Evolutionary conservation across 2,888 invertebrate species (phyloP).

Genomic region (Lasioglossum oenotherae): DNA sequence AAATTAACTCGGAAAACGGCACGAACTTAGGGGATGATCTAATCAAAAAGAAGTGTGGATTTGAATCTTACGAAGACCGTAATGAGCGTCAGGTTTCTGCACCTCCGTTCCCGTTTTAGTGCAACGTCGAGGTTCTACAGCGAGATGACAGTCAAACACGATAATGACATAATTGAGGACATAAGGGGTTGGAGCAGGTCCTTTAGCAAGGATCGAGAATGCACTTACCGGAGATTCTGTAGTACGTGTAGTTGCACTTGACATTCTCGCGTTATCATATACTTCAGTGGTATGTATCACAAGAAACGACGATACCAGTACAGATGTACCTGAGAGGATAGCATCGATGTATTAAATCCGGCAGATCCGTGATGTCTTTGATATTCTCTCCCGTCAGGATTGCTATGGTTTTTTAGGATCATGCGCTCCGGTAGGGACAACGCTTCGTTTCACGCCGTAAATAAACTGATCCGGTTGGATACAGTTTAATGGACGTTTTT

Average conservation of each 20-base stretch:
- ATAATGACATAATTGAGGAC: not conserved
- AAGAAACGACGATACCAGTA: not conserved
- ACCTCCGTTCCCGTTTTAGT: not conserved
- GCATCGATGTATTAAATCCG: not conserved
- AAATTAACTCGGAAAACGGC: too few species aligned
- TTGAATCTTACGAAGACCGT: not conserved
- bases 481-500: not conserved
- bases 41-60: not conserved
- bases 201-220: not conserved
- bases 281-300: not conserved
- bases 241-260: not conserved
- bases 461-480: constrained; percentile 6
- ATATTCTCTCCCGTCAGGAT: not conserved
- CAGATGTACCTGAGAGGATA: not conserved
- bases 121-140: not conserved
- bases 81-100: not conserved
- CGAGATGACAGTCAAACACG: not conserved
- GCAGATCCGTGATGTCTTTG: not conserved
- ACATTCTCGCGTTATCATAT: not conserved
- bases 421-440: not conserved
- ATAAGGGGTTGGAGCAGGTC: not conserved
- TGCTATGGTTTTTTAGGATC: not conserved
- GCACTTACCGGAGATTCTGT: not conserved
- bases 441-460: not conserved
- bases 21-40: too few species aligned